These are phyloP conservation scores for Arrhamphus sclerolepis DNA, from an alignment of 2,797 vertebrate species.

Conservation along the genomic window DNA sequence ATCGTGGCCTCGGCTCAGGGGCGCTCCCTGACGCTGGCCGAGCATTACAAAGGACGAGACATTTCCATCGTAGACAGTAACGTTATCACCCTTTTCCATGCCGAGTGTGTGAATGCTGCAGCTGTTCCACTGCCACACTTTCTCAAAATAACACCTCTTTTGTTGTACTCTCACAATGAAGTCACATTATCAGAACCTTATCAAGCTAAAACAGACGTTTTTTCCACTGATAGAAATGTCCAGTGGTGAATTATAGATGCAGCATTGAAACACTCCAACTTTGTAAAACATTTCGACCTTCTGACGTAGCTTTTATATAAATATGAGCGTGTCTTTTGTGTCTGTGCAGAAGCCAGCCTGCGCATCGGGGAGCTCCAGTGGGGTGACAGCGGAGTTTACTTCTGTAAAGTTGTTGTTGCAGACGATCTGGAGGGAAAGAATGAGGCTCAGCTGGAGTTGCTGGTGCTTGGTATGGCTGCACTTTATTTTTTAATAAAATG, in stretches of 20 bases:
- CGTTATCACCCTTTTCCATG: conserved; percentile 8
- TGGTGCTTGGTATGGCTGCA: conserved; percentile 90
- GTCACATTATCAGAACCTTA: conserved; percentile 46
- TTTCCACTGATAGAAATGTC: conserved; percentile 2
- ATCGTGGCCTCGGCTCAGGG: conserved; percentile 93
- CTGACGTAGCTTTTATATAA: neutral
- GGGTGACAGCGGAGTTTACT: conserved; percentile 97
- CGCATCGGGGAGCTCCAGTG: conserved; percentile 93
- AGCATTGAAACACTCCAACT: neutral
- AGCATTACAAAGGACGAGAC: conserved; percentile 95
- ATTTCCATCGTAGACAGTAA: conserved; percentile 94
- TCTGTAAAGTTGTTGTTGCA: conserved; percentile 90
- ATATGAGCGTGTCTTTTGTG: conserved; percentile 17
- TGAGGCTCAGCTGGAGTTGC: conserved; percentile 90
- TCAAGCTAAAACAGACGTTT: conserved; percentile 62
- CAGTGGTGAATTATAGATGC: neutral
- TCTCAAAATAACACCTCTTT: conserved; percentile 72
- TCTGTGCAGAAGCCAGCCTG: conserved; percentile 89
- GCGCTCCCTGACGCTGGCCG: conserved; percentile 87
- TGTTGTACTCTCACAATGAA: conserved; percentile 66
- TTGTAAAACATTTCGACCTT: neutral
- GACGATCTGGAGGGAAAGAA: conserved; percentile 94
- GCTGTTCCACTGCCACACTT: conserved; percentile 34
- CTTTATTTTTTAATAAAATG: too few species aligned
- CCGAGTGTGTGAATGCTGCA: conserved; percentile 5